Percentiles rank a stretch among this genome's conserved stretches.
Conservation (phyloP, 2,797 vertebrate genomes). For the Falco berigora region DNA sequence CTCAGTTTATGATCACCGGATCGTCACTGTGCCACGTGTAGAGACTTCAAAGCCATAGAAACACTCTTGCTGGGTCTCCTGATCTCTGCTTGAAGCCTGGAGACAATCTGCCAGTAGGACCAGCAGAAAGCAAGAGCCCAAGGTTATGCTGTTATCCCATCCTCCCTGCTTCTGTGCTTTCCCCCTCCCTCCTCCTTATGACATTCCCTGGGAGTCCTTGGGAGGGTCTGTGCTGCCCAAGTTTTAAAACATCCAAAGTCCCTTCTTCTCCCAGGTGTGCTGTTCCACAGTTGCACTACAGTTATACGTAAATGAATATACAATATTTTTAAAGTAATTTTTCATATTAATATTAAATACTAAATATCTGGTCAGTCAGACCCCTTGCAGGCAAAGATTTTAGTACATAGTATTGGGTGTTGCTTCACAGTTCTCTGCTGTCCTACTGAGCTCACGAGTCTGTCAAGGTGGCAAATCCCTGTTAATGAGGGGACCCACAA, state of each 20-base stretch:
- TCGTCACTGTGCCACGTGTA: background rate
- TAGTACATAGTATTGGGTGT: background rate
- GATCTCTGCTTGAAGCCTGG: background rate
- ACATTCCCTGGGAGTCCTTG: background rate
- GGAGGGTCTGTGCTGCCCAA: background rate
- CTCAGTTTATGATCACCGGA: background rate
- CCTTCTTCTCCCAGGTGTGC: background rate
- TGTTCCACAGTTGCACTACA: background rate
- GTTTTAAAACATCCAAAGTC: background rate
- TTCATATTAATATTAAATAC: background rate
- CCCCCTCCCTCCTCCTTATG: background rate
- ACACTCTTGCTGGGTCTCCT: background rate
- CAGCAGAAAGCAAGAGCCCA: background rate
- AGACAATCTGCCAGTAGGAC: background rate
- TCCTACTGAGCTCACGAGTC: background rate
- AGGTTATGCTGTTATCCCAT: background rate
- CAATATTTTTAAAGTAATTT: background rate
- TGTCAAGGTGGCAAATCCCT: background rate
- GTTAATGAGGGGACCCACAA: background rate
- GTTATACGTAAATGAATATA: background rate
- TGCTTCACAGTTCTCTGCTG: background rate
- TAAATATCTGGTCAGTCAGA: background rate
- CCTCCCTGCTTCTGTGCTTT: background rate
- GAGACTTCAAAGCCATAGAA: background rate
- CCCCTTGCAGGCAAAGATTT: background rate